Base-by-base conservation (phyloP, 2,797 vertebrate species). In the Dipus sagitta region DNA sequence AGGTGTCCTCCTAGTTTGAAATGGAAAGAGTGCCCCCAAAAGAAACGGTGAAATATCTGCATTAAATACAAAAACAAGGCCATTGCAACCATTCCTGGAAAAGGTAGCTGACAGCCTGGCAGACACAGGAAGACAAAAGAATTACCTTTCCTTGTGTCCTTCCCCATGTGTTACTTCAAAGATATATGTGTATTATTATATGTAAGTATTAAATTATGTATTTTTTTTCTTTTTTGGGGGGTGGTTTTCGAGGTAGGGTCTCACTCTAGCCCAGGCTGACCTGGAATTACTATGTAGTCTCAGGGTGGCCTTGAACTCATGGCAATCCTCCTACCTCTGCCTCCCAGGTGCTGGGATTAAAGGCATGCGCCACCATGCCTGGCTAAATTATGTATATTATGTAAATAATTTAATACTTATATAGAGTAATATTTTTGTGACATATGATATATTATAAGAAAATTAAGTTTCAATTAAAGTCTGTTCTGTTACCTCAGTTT, bases 401-500 rank as follows among this genome's bases (percentile, higher is more conserved):
- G 54, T 17, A 58, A 58, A 58, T 58, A 58, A 15, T 17, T 54
- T 14, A 58, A 58, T 58, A 58, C 54, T 17, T 58, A 58, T 17
- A 58, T 17, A 58, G 12, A 58, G 54, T 14, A 58, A 58, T 58
- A 15, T 58, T 58, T 47, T 64, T 58, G 34, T 70, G 5, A 70
- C 15, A 70, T 70, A 54, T 54, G 11, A 30, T 10, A 18, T 67
- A 26, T 42, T 78, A 3, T 24, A 72, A 92, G 52, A n/a, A 60
- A 82, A 80, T 90, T 91, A 42, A 82, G 52, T 80, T 88, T 68
- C 18, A 58, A 34, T 81, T 60, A 30, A 87, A 91, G 75, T 76
- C 30, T 42, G 34, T 79, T 64, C 32, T 54, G 47, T 89, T 87
- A 67, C 38, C 71, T 81, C 7, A 86, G n/a, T 80, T 32, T 91